Evolutionary conservation across 2,113 vertebrate genomes (phyloP).

Genomic region (Equus przewalskii): DNA sequence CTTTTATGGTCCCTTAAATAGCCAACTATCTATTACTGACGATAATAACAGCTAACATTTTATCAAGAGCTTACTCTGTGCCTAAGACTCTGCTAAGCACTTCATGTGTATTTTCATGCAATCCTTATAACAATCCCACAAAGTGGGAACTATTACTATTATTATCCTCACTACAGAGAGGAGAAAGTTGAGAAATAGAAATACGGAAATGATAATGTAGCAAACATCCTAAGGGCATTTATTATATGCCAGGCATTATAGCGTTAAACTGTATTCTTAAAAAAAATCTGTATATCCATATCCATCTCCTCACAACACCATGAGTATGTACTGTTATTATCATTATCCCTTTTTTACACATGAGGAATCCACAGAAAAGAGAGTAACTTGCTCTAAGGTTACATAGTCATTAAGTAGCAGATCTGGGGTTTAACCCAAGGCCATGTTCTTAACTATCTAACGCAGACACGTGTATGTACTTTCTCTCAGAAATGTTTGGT

Average conservation of each 20-base stretch:
- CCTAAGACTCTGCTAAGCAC: neutral
- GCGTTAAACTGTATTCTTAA: neutral
- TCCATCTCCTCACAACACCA: neutral
- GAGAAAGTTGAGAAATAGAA: constrained; percentile 40
- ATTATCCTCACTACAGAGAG: neutral
- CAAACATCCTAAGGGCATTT: neutral
- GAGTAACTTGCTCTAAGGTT: neutral
- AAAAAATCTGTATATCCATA: neutral
- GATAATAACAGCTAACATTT: neutral
- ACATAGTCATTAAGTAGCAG: neutral
- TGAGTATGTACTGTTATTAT: neutral
- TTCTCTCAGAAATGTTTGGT: neutral
- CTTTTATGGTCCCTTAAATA: neutral
- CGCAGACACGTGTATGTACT: neutral
- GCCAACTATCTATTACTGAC: neutral
- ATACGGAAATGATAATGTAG: neutral
- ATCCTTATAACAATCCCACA: neutral
- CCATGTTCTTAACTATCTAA: neutral
- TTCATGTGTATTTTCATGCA: neutral
- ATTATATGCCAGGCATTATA: neutral
- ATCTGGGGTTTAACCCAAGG: neutral
- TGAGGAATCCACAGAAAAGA: neutral
- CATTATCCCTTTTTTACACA: neutral
- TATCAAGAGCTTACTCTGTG: neutral
- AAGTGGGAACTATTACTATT: neutral